Base-by-base conservation (phyloP, 2,113 vertebrate genomes). In the Tamias sibiricus region DNA sequence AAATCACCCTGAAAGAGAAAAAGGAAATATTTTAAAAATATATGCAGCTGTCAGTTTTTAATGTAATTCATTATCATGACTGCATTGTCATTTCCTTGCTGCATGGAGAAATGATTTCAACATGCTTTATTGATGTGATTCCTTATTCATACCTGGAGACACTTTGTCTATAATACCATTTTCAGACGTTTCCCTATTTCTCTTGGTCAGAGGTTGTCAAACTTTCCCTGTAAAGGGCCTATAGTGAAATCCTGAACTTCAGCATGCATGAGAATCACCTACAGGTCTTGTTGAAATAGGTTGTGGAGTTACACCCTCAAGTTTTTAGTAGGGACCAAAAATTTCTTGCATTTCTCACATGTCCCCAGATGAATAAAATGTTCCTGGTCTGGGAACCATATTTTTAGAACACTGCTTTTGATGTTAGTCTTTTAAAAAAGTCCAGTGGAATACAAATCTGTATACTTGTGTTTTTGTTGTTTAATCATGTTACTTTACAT, bases 41-140 rank as follows among this genome's bases (percentile, higher is more conserved):
- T 79, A 57, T 72, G 49, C 92, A 98, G 92, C 52, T 97, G 92
- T 92, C 14, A 1, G 75, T 87, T 97, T 87, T 98, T 98, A 95
- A 97, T 94, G 24, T 52, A 87, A 80, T 84, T 97, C 0, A 2
- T 95, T 72, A 76, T 82, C 16, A 28, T 64, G 87, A 94, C 52
- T 72, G 66, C 68, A 37, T n/a, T 92, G 85, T 59, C 6, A 24
- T 85, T 96, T 95, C 77, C 93, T 32, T 42, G 59, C 49, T 74
- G n/a, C 37, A 9, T 6, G 87, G 82, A 89, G 80, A 89, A 52
- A 75, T 2, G 5, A 2, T 95, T 42, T 22, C 2, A 40, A 37
- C 6, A 8, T 62, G 35, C 26, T 85, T 91, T 64, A n/a, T 35
- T 66, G 19, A 89, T 83, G 40, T 64, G 74, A 30, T 40, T 90